These are phyloP conservation scores for Eutrigla gurnardus DNA, from an alignment of 2,797 vertebrate genomes.

Conservation along the genomic window DNA sequence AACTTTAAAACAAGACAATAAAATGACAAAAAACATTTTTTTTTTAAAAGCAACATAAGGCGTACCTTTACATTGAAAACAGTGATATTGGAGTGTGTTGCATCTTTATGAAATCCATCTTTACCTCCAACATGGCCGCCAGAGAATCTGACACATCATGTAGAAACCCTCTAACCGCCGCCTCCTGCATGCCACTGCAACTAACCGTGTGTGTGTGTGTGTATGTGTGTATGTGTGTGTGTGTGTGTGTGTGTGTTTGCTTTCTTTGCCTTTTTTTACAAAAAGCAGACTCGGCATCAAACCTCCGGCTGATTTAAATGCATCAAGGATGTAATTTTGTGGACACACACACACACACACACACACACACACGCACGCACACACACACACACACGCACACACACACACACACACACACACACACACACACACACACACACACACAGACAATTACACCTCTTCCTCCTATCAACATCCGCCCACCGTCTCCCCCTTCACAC, in stretches of 20 bases:
- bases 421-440: constrained; percentile 22
- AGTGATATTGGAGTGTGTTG: no score
- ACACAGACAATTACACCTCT: constrained; percentile 47
- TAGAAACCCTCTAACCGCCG: constrained; percentile 27
- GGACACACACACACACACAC: constrained; percentile 19
- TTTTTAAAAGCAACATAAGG: no score
- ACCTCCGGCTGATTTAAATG: constrained; percentile 65
- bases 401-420: constrained; percentile 13
- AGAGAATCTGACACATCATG: constrained; percentile 43
- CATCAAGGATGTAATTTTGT: constrained; percentile 58
- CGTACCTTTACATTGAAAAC: no score
- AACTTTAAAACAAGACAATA: no score
- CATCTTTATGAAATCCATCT: no score
- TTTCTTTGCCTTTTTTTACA: constrained; percentile 64
- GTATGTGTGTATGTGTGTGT: constrained; percentile 24
- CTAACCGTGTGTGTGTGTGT: constrained; percentile 59
- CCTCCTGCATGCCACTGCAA: constrained; percentile 78
- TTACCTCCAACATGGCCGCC: constrained; percentile 41
- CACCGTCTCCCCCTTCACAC: constrained; percentile 49
- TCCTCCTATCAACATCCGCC: constrained; percentile 52
- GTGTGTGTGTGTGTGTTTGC: constrained; percentile 13
- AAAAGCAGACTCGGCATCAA: constrained; percentile 84
- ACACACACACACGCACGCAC: constrained; percentile 21
- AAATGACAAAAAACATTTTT: no score
- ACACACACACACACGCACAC: constrained; percentile 31